phyloP scores from a whole-genome alignment of 2,113 vertebrate genomes.

The Cryptotis parvus region DNA sequence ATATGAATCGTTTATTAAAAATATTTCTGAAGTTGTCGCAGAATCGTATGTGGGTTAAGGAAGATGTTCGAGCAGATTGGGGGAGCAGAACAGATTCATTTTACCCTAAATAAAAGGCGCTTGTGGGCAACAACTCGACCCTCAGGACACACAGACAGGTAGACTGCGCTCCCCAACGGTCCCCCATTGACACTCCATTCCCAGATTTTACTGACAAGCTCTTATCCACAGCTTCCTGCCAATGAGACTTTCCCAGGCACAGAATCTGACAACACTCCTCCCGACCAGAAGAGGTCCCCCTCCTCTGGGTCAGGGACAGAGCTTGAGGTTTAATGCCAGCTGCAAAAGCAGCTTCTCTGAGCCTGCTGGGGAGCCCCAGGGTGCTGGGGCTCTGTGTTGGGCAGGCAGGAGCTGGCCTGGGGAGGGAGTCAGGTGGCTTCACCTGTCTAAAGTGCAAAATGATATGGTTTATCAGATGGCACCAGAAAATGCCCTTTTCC shows the following conservation, averaged over 20 bases:
- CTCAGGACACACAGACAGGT: neutral
- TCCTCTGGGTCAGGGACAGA: neutral
- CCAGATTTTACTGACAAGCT: slow-evolving; percentile 26
- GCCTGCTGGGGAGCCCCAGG: neutral
- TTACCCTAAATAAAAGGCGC: neutral
- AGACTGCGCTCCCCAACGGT: neutral
- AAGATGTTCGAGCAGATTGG: neutral
- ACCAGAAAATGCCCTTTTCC: neutral
- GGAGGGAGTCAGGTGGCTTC: neutral
- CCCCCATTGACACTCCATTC: neutral
- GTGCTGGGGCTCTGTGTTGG: neutral
- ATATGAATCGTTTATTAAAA: neutral
- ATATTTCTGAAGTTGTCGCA: neutral
- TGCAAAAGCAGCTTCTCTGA: neutral
- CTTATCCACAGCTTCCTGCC: slow-evolving; percentile 12
- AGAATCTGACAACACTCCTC: neutral
- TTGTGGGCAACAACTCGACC: neutral
- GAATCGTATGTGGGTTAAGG: neutral
- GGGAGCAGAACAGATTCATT: neutral
- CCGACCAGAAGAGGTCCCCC: neutral
- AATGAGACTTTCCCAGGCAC: neutral
- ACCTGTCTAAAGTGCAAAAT: neutral
- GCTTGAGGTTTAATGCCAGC: neutral
- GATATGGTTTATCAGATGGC: neutral
- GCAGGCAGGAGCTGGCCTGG: neutral